A percentile compares a stretch with the other conserved stretches of the same genome.
Evolutionary conservation across 2,113 vertebrate genomes (phyloP).

Genomic region (Gobiocypris rarus): DNA sequence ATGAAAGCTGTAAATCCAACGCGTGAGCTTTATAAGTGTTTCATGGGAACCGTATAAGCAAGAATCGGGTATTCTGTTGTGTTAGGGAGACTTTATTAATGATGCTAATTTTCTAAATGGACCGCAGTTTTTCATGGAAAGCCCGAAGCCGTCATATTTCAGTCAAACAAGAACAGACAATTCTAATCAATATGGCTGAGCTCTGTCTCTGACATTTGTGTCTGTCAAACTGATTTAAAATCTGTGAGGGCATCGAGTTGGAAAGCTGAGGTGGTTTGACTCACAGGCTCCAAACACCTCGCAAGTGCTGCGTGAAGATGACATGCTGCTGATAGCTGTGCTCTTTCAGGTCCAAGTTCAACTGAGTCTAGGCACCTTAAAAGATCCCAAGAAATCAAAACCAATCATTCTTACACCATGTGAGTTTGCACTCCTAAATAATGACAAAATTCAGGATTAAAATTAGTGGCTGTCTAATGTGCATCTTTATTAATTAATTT

Average conservation of each 20-base stretch:
- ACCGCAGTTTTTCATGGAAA: conserved; percentile 34
- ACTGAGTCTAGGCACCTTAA: not conserved
- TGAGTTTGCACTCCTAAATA: not conserved
- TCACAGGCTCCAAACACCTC: not conserved
- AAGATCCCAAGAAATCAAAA: not conserved
- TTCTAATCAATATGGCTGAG: conserved; percentile 23
- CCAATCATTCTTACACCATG: not conserved
- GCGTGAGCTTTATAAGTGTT: conserved; percentile 41
- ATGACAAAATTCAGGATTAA: too few relatives aligned
- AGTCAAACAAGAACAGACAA: conserved; percentile 14
- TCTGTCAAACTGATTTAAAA: conserved; percentile 48
- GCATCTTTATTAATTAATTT: not conserved
- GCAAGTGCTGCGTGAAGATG: not conserved
- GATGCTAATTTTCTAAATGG: conserved; percentile 59
- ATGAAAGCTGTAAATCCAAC: conserved; percentile 61
- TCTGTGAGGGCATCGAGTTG: not conserved
- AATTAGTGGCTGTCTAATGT: not conserved
- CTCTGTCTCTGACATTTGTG: conserved; percentile 36
- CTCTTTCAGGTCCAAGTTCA: conserved; percentile 14
- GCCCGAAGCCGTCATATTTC: conserved; percentile 46
- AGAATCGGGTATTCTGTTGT: conserved; percentile 19
- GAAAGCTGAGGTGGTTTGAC: conserved; percentile 15
- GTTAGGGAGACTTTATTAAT: conserved; percentile 29
- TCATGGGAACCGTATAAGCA: conserved; percentile 44
- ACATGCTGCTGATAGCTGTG: not conserved